Percentiles rank a stretch among this genome's conserved stretches.
Conservation (phyloP, 1,140 invertebrate species). For the Gonioctena quinquepunctata region DNA sequence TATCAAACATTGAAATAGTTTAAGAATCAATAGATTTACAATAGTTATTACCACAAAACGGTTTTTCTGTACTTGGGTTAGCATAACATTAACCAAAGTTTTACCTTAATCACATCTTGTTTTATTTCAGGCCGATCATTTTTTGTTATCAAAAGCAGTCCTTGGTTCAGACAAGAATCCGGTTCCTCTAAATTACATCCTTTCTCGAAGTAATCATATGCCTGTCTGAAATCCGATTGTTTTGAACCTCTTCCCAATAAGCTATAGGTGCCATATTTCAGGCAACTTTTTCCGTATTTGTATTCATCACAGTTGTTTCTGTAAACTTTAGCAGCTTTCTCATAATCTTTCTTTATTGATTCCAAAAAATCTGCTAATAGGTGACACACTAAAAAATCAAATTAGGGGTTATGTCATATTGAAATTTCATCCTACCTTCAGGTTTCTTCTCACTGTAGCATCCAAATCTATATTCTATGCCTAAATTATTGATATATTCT, state of each 20-base stretch:
- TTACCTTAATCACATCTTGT: constrained; percentile 62
- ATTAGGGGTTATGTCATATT: not conserved
- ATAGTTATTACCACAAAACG: no score
- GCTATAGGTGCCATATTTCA: constrained; percentile 78
- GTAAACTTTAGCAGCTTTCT: constrained; percentile 78
- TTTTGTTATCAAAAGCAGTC: constrained; percentile 67
- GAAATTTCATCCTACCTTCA: constrained; percentile 65
- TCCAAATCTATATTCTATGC: constrained; percentile 90
- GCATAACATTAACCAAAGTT: not conserved
- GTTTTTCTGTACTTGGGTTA: no score
- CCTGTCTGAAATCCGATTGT: constrained; percentile 59
- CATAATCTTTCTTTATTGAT: constrained; percentile 75
- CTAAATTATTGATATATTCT: constrained; percentile 84
- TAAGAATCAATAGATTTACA: no score
- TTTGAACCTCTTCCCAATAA: constrained; percentile 66
- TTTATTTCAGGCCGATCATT: constrained; percentile 57
- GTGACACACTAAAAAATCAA: constrained; percentile 75
- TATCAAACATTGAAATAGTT: no score
- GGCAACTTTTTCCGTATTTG: constrained; percentile 80
- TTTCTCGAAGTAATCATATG: constrained; percentile 73
- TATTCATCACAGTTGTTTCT: constrained; percentile 84
- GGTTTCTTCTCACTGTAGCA: constrained; percentile 83
- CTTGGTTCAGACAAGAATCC: constrained; percentile 75
- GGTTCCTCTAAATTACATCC: constrained; percentile 73
- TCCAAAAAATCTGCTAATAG: constrained; percentile 87